A percentile compares a stretch with the other conserved stretches of the same genome.
These are phyloP conservation scores for Magallana ariakensis DNA, from an alignment of 1,140 invertebrate genomes.

Conservation along the genomic window DNA sequence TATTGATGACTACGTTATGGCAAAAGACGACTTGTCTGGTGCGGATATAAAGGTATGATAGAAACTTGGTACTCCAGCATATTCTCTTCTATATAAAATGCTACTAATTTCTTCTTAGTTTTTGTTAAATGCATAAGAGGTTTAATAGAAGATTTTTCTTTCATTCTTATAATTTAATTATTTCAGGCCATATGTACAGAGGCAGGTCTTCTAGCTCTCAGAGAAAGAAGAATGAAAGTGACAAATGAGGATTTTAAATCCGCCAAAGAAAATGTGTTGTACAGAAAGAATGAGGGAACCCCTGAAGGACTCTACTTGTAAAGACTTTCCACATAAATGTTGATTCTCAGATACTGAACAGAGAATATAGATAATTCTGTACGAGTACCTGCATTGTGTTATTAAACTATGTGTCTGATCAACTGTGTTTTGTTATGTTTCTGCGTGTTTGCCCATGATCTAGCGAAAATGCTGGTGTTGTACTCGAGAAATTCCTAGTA, in stretches of 20 bases:
- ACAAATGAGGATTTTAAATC: conserved; percentile 99
- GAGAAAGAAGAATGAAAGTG: conserved; percentile 99
- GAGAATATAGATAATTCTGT: not conserved
- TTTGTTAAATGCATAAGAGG: too few relatives aligned
- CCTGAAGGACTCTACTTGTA: conserved; percentile 99
- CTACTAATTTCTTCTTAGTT: too few relatives aligned
- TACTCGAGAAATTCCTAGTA: too few relatives aligned
- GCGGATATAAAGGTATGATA: conserved; percentile 88
- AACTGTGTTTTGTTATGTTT: too few relatives aligned
- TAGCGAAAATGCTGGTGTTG: too few relatives aligned
- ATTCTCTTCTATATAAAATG: too few relatives aligned
- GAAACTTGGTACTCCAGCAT: too few relatives aligned
- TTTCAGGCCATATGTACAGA: conserved; percentile 99
- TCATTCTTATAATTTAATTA: conserved; percentile 58
- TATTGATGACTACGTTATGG: conserved; percentile 98
- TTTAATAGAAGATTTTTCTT: not conserved
- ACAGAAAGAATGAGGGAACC: conserved; percentile 99
- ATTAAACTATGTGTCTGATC: not conserved
- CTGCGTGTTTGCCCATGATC: too few relatives aligned
- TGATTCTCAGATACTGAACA: not conserved
- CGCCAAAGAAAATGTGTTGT: conserved; percentile 99
- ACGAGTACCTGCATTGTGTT: not conserved
- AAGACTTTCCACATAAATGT: not conserved
- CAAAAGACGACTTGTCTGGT: conserved; percentile 99
- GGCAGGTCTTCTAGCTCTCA: conserved; percentile 97